Percentiles rank a stretch among this genome's conserved stretches.
These are phyloP conservation scores for Enoplosus armatus DNA, from an alignment of 2,797 vertebrate genomes.

Conservation along the genomic window DNA sequence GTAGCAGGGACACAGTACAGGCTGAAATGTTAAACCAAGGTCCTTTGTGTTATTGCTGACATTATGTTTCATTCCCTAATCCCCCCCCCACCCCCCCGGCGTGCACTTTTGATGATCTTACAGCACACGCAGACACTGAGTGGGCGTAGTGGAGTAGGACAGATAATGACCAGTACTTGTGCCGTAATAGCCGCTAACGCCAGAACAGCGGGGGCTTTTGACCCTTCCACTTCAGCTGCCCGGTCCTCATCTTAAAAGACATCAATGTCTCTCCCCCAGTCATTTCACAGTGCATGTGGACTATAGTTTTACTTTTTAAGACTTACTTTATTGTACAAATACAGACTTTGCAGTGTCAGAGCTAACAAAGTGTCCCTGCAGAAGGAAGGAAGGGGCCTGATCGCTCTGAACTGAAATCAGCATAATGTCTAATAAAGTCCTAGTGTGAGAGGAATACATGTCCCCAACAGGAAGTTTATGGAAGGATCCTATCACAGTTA, in stretches of 20 bases:
- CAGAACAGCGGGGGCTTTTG: slow-evolving; percentile 16
- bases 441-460: no score
- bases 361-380: no score
- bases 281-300: background rate
- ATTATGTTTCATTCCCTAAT: slow-evolving; percentile 66
- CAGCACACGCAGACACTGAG: slow-evolving; percentile 40
- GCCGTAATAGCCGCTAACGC: slow-evolving; percentile 27
- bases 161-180: slow-evolving; percentile 52
- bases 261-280: background rate
- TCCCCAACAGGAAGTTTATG: no score
- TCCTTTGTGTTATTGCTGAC: slow-evolving; percentile 82
- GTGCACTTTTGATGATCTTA: slow-evolving; percentile 41
- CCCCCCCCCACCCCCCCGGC: slow-evolving; percentile 23
- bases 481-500: no score
- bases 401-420: no score
- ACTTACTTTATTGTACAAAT: background rate
- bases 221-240: slow-evolving; percentile 25
- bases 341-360: background rate
- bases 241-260: slow-evolving; percentile 8
- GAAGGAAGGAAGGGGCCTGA: no score
- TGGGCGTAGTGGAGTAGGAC: slow-evolving; percentile 41
- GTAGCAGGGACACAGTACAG: slow-evolving; percentile 58
- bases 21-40: slow-evolving; percentile 80
- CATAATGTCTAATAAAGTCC: no score
- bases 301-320: background rate